These are phyloP conservation scores for Arvicola amphibius DNA, from an alignment of 2,797 vertebrate species.

Conservation along the genomic window DNA sequence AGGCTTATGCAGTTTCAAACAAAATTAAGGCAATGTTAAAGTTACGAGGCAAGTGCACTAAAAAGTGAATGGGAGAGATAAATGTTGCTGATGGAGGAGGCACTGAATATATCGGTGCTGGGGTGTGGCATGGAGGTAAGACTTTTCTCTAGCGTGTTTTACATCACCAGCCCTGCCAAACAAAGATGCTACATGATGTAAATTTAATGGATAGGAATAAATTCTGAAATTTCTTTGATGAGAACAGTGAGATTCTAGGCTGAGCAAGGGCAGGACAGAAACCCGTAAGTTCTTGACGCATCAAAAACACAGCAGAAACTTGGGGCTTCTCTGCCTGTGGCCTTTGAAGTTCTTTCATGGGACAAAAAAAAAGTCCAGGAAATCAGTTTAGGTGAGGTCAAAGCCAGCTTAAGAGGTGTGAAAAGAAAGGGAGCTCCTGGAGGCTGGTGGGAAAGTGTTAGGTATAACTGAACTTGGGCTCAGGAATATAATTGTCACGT, in stretches of 20 bases:
- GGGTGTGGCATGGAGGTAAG: neutral
- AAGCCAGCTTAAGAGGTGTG: neutral
- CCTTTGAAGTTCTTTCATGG: neutral
- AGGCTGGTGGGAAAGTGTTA: neutral
- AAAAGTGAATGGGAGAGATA: neutral
- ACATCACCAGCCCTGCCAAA: neutral
- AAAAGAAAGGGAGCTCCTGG: neutral
- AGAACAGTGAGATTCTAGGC: neutral
- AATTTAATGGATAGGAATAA: conserved; percentile 27
- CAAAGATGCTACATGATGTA: neutral
- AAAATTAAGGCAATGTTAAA: conserved; percentile 1
- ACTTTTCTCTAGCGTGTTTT: neutral
- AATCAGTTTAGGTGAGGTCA: neutral
- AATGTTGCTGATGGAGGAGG: neutral
- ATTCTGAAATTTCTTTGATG: neutral
- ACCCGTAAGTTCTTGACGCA: neutral
- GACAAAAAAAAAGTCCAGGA: neutral
- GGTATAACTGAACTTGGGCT: neutral
- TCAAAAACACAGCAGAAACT: neutral
- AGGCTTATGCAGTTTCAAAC: neutral
- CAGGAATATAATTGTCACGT: neutral
- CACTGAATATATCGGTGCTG: neutral
- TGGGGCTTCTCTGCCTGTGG: too few relatives aligned
- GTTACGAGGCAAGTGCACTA: neutral
- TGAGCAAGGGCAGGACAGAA: neutral